Percentiles rank a stretch among this genome's conserved stretches.
Evolutionary conservation across 2,113 vertebrate genomes (phyloP).

Genomic region (Zootoca vivipara): DNA sequence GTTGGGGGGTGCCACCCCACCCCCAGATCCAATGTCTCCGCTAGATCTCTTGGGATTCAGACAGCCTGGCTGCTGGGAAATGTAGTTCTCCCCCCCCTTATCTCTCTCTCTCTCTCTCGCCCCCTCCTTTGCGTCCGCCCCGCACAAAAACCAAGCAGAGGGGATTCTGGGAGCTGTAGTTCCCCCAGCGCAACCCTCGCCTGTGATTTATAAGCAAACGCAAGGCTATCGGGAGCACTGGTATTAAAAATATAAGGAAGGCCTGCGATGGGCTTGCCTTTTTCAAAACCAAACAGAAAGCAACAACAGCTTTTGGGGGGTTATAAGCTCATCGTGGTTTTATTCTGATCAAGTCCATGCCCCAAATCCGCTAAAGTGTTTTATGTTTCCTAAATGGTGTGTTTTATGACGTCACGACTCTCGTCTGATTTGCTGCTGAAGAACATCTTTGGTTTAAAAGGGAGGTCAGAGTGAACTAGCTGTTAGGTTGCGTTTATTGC

Average conservation of each 20-base stretch:
- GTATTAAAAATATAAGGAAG: neutral
- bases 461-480: no score
- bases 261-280: no score
- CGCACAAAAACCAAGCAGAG: neutral
- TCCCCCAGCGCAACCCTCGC: no score
- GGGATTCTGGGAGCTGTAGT: slow-evolving; percentile 26
- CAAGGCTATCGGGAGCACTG: neutral
- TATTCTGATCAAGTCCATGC: neutral
- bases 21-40: neutral
- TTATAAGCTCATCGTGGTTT: neutral
- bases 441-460: no score
- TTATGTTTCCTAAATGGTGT: no score
- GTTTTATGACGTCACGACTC: no score
- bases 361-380: neutral
- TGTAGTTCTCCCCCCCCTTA: neutral
- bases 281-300: no score
- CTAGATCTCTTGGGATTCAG: neutral
- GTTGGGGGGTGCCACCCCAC: neutral
- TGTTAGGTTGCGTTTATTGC: no score
- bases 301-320: no score
- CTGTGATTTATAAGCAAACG: neutral
- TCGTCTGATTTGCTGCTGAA: no score
- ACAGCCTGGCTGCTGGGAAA: neutral
- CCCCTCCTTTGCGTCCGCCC: neutral
- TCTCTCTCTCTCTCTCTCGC: neutral